Evolutionary conservation across 2,888 invertebrate species (phyloP), one percentile per base, ranked within the genome.

Genomic region (Drosophila helvetica): DNA sequence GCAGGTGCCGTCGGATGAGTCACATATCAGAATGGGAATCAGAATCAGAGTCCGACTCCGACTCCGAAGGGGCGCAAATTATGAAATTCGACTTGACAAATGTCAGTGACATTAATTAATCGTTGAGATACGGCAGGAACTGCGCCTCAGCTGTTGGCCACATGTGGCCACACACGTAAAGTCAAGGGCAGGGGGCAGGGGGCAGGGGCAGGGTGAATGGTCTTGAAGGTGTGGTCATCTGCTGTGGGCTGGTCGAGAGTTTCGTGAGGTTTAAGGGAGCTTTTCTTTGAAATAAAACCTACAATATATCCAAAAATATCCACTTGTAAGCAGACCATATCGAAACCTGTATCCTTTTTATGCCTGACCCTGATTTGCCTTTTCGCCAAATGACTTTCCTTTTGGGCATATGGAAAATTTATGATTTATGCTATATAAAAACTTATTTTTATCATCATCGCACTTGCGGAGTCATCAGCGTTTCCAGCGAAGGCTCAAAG

Each of bases 81-180:
- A 83, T 88, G 81, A 86, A 81, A 79, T 69, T 76, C 75, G 78
- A 83, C 51, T 83, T 81, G 86, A 86, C 78, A 86, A 86, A 88
- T 86, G 79, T 79, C 73, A 77, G 55, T 81, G 88, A 75, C 83
- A 86, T 86, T 88, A 86, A 86, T 86, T 88, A 79, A 88, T 78
- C 66, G 74, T 59, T 66, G 67, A 78, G 78, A 72, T 69, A 80
- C 69, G 68, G 64, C 78, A 78, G 56, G n/a, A 51, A 19, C 45
- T 47, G 17, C 45, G 19, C 47, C 19, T 30, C 22, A 25, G 17
- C 19, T 17, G 33, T 19, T 33, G 48, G 22, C 17, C 47, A 17
- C 17, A 48, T 27, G 15, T 7, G n/a, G 19, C n/a, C n/a, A n/a
- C 9, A 38, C 17, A 17, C 4, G 17, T 43, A 30, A 19, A 30